These are phyloP conservation scores for Bolborhynchus lineola DNA, from an alignment of 2,113 vertebrate genomes.

Conservation along the genomic window DNA sequence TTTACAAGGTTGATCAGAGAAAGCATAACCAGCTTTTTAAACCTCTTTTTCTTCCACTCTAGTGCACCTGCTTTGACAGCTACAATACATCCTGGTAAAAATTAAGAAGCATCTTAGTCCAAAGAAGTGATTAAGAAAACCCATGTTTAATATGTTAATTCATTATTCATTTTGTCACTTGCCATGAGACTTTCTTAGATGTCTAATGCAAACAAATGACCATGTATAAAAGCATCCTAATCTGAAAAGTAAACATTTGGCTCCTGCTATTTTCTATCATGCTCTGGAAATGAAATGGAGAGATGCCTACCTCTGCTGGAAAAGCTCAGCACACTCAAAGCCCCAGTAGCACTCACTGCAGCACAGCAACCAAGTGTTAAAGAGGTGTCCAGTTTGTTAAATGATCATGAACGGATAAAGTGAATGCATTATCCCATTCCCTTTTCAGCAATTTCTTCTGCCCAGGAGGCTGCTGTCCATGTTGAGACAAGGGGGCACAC, in stretches of 20 bases:
- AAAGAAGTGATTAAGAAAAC: not conserved
- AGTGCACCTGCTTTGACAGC: not conserved
- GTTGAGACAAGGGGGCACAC: no score
- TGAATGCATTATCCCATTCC: not conserved
- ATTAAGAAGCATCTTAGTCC: not conserved
- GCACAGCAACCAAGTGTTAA: fast-evolving
- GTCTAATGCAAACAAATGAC: not conserved
- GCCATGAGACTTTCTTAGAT: not conserved
- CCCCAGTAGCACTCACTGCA: not conserved
- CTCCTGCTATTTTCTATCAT: not conserved
- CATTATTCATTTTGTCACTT: not conserved
- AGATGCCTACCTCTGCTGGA: not conserved
- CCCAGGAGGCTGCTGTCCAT: not conserved
- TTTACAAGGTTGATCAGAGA: not conserved
- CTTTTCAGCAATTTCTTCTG: not conserved
- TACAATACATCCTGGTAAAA: not conserved
- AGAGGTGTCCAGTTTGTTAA: not conserved
- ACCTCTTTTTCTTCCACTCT: not conserved
- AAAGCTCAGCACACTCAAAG: not conserved
- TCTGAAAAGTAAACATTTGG: not conserved
- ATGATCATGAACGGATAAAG: not conserved
- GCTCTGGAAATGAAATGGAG: not conserved
- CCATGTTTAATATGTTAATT: not conserved
- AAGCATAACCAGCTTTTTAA: not conserved
- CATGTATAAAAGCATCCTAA: not conserved